Evolutionary conservation across 2,113 vertebrate genomes (phyloP).

Genomic region (Natator depressus): DNA sequence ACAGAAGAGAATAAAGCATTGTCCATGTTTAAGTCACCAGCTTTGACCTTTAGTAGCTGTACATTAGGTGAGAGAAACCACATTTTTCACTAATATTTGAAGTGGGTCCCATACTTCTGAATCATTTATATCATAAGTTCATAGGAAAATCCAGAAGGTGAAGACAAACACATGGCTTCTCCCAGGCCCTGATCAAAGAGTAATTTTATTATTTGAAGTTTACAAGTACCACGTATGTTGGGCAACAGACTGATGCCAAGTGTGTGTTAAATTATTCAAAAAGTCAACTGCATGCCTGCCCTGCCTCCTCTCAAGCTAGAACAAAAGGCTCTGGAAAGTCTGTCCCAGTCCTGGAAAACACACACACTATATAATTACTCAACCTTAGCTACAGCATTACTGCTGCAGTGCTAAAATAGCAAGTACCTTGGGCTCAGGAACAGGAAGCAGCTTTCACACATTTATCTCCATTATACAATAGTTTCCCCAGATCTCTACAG

Average conservation of each 20-base stretch:
- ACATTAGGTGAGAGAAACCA: background rate
- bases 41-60: background rate
- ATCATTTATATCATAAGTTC: background rate
- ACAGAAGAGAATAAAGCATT: background rate
- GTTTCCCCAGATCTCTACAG: background rate
- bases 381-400: background rate
- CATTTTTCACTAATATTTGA: background rate
- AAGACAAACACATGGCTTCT: background rate
- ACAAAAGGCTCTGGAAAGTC: background rate
- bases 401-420: background rate
- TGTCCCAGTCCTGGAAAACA: background rate
- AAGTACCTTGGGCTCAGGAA: background rate
- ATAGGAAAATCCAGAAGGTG: background rate
- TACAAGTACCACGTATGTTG: background rate
- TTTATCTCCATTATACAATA: background rate
- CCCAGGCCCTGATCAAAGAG: fast-evolving
- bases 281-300: background rate
- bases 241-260: background rate
- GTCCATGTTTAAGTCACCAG: background rate
- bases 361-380: background rate
- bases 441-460: background rate
- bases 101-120: background rate
- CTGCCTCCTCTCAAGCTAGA: background rate
- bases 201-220: background rate
- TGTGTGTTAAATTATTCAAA: background rate